Base-by-base conservation (phyloP, 2,888 invertebrate genomes). In the Drosophila histrio region DNA sequence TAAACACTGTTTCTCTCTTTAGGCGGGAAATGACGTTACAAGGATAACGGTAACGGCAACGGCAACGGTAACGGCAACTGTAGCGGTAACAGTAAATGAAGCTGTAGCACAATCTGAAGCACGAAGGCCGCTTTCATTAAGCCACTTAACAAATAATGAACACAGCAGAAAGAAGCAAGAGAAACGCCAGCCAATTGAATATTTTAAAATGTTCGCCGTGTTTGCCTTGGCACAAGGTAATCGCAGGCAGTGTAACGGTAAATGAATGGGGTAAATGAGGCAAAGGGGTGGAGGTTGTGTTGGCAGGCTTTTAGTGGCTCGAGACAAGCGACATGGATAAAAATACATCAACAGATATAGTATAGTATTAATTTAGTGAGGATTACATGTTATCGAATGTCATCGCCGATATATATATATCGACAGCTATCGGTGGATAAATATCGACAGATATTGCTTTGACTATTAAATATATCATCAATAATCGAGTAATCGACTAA, bases 81-180 rank as follows among this genome's bases (percentile, higher is more conserved):
- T 24, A 24, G 11, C 13, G 7, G 24, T 34, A 49, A 34, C 28
- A n/a, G 28, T 13, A 19, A 8, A 22, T 22, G 22, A 17, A 24
- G 30, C 36, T 46, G 26, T 13, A 21, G 24, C 47, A 28, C 32
- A 9, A 30, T n/a, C 50, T 38, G 43, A 32, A 34, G 65, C 21
- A 44, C 46, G 39, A 43, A 39, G 43, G 39, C 19, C 63, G 79
- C 67, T 76, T 81, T 87, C 88, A 87, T 87, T 88, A 80, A 88
- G 86, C 78, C 78, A 88, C 89, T 87, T 82, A 85, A 89, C 87
- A 87, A 87, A 89, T 85, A 87, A 87, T 82, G 83, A 88, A 84
- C 76, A 84, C 1, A 26, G 26, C 8, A 28, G 28, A 5, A 26
- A 41, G n/a, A 34, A 34, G 34, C 36, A 54, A 34, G 65, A 63